These are phyloP conservation scores for rabbit (Oryctolagus cuniculus) DNA, from an alignment of 2,113 vertebrate species.

Conservation along the genomic window DNA sequence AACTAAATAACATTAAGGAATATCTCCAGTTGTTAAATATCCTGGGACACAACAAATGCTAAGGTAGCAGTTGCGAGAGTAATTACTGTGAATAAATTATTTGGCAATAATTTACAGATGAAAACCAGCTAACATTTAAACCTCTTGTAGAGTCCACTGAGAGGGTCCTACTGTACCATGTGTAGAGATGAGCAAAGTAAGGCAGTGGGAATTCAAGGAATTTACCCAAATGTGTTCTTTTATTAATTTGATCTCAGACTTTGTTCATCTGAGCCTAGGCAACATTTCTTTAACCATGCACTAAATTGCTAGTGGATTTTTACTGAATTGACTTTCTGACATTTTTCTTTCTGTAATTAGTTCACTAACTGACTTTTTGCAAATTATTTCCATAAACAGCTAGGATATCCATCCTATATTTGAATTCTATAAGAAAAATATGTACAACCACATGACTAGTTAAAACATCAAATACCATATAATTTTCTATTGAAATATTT, in stretches of 20 bases:
- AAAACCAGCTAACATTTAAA: neutral
- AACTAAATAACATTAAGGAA: neutral
- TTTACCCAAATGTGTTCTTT: neutral
- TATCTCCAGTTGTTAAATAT: neutral
- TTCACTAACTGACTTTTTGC: neutral
- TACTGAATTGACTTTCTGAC: neutral
- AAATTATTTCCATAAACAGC: constrained; percentile 9
- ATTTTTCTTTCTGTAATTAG: neutral
- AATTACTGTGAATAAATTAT: neutral
- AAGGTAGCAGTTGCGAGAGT: neutral
- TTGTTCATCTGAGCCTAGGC: neutral
- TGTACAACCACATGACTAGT: neutral
- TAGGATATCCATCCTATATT: neutral
- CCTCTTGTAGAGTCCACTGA: neutral
- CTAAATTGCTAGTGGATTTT: neutral
- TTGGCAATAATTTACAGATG: neutral
- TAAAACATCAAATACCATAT: neutral
- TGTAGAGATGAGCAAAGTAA: neutral
- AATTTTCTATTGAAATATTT: neutral
- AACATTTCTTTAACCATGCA: neutral
- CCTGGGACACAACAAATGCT: neutral
- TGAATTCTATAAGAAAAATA: neutral
- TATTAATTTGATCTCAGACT: neutral
- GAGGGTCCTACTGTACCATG: neutral
- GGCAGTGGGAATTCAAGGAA: neutral